Evolutionary conservation across 2,797 vertebrate species (phyloP).

Genomic region (Pangasius larnaudii): DNA sequence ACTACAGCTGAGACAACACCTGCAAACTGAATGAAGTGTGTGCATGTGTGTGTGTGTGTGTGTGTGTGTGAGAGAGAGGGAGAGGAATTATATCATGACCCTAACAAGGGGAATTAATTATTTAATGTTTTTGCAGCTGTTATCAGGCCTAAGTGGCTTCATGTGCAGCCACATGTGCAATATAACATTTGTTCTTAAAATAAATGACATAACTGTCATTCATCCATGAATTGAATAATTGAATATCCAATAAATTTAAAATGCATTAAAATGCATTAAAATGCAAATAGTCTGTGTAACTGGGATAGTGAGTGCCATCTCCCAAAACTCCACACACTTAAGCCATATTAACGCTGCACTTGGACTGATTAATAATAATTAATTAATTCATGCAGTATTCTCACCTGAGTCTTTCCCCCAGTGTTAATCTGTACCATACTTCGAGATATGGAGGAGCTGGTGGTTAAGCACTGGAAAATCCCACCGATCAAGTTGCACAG

Average conservation of each 20-base stretch:
- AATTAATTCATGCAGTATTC: conserved; percentile 2
- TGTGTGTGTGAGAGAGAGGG: no score
- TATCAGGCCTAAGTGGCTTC: background rate
- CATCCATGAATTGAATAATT: background rate
- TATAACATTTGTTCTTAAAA: background rate
- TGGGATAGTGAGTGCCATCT: background rate
- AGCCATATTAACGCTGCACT: background rate
- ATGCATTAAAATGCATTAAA: background rate
- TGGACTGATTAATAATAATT: background rate
- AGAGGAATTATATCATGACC: background rate
- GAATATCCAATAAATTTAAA: background rate
- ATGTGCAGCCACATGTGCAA: background rate
- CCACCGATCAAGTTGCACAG: conserved; percentile 89
- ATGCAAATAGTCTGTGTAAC: background rate
- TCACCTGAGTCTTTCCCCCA: conserved; percentile 77
- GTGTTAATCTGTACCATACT: conserved; percentile 92
- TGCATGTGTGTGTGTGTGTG: no score
- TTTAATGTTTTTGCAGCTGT: background rate
- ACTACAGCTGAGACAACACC: no score
- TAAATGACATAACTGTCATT: background rate
- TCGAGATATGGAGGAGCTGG: conserved; percentile 95
- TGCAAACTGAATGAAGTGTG: no score
- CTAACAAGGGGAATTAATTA: background rate
- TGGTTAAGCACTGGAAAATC: conserved; percentile 89
- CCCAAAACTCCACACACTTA: background rate